Base-by-base conservation (phyloP, 2,888 invertebrate genomes). In the Pheosia gnoma region DNA sequence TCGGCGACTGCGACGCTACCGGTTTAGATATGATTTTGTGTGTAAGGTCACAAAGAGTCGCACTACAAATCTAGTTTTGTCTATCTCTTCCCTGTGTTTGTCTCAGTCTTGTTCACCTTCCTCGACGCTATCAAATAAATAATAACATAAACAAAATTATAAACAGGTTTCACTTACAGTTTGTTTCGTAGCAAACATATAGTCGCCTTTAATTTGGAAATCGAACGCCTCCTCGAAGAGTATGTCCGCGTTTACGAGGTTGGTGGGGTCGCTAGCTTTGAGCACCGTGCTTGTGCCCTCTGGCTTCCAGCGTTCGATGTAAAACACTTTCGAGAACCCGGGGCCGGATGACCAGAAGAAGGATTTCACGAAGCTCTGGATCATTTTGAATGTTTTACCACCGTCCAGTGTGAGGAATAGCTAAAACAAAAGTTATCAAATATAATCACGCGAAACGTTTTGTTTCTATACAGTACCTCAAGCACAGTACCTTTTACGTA, bases 171-270 rank as follows among this genome's bases (percentile, higher is more conserved):
- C 13, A 56, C 94, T 93, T 82, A 96, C 96, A 55, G 89, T 88
- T 81, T 95, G 95, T 80, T 95, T 96, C 0, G 97, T 96, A 0
- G 96, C 97, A 88, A 98, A 98, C 95, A 98, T 96, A 85, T 96
- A 98, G 77, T 97, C 97, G 13, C 96, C 97, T 80, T 96, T 96
- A 45, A 97, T 95, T 81, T 96, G 96, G 86, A 98, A 97, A 82
- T 98, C 97, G 78, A 96, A 95, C 1, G 97, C 96, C 71, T 96
- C 95, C 25, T 94, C 94, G 57, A 96, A 95, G 41, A 97, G 84
- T 1, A 94, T 87, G 58, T 88, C 84, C 7, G 93, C 94, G 83
- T 80, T 96, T 82, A 61, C 85, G 70, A 95, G 84, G 61, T 94
- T 94, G 0, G 84, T 83, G 0, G 94, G 93, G 39, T 89, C 94